phyloP scores from a whole-genome alignment of 2,113 vertebrate species.

The Psilopsiagon aurifrons region DNA sequence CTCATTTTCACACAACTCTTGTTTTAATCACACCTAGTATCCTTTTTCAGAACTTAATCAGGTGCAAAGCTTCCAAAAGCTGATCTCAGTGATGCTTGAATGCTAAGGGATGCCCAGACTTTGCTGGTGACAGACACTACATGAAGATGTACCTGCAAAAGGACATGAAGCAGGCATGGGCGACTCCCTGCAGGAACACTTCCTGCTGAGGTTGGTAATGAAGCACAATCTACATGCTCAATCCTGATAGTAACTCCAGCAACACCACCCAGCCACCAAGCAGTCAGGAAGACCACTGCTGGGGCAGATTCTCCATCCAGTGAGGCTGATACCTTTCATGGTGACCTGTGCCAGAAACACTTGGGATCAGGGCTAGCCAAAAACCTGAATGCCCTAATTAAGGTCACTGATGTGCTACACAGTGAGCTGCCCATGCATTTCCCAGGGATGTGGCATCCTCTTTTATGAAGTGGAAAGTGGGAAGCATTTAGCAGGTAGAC shows the following conservation, averaged over 20 bases:
- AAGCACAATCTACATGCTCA: neutral
- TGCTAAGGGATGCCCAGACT: neutral
- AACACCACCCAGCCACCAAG: neutral
- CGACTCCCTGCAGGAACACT: neutral
- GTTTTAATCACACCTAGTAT: neutral
- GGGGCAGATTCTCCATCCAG: neutral
- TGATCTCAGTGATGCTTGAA: neutral
- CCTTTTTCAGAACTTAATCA: neutral
- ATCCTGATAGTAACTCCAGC: neutral
- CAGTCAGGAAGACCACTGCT: neutral
- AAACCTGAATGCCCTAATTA: neutral
- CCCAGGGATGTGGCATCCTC: neutral
- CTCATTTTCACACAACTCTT: neutral
- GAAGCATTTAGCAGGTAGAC: slow-evolving; percentile 43
- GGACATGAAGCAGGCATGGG: neutral
- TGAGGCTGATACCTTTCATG: neutral
- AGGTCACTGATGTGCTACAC: accelerated
- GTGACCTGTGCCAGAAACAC: neutral
- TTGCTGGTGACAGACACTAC: neutral
- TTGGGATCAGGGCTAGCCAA: neutral
- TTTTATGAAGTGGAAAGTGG: slow-evolving; percentile 21
- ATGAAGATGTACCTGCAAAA: neutral
- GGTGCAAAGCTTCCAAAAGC: neutral
- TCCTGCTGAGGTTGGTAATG: neutral
- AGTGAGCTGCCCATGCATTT: neutral